Conservation (phyloP, 2,797 vertebrate species). For the Thaleichthys pacificus region DNA sequence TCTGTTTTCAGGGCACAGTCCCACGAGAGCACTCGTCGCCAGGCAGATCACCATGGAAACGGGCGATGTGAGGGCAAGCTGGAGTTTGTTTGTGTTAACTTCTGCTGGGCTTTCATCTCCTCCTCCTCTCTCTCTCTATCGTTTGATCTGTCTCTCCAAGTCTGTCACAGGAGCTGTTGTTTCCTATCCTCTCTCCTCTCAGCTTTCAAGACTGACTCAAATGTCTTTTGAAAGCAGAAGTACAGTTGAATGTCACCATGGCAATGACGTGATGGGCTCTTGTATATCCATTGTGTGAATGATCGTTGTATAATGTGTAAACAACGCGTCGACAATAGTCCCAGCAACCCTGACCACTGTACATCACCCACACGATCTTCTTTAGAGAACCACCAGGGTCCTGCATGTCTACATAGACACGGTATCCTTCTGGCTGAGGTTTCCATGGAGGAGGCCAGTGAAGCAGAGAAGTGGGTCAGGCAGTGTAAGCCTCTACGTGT, state of each 20-base stretch:
- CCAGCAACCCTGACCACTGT: no score
- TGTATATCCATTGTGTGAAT: no score
- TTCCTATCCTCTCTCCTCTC: background rate
- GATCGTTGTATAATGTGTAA: no score
- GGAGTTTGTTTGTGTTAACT: slow-evolving; percentile 47
- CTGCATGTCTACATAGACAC: background rate
- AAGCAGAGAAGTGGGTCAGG: background rate
- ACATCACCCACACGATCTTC: no score
- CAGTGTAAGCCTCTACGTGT: slow-evolving; percentile 14
- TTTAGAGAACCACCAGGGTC: no score
- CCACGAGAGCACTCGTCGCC: slow-evolving; percentile 41
- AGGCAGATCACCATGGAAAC: slow-evolving; percentile 65
- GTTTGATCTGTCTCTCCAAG: background rate
- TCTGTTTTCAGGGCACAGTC: slow-evolving; percentile 48
- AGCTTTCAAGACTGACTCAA: no score
- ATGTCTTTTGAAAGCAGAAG: no score
- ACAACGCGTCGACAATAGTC: no score
- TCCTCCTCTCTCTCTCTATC: background rate
- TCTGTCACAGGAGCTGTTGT: background rate
- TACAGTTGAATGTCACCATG: no score
- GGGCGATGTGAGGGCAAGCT: slow-evolving; percentile 52
- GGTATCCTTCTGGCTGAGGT: background rate
- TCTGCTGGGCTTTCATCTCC: slow-evolving; percentile 42
- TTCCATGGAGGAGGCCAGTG: background rate
- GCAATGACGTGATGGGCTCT: background rate